A percentile compares a stretch with the other conserved stretches of the same genome.
These are phyloP conservation scores for Aurelia sp. DNA, from an alignment of 30 jellyfish, hydroid and myxozoan genomes.

Conservation along the genomic window DNA sequence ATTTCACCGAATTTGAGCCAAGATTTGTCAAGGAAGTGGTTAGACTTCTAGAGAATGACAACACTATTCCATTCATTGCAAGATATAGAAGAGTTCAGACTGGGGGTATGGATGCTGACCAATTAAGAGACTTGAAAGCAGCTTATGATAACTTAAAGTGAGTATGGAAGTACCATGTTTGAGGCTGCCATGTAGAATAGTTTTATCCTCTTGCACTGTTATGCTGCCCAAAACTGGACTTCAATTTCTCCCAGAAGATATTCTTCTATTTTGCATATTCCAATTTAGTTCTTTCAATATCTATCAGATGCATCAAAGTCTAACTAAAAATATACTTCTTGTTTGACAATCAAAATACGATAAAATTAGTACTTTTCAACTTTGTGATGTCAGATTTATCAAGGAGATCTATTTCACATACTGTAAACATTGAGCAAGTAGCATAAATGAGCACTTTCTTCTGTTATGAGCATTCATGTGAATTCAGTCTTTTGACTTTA, in stretches of 20 bases:
- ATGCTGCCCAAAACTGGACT: background rate
- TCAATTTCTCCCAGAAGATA: background rate
- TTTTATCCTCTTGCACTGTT: background rate
- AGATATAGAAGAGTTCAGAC: conserved; percentile 79
- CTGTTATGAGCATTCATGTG: background rate
- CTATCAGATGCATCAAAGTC: too few species aligned
- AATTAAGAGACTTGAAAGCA: conserved; percentile 49
- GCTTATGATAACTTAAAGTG: conserved; percentile 65
- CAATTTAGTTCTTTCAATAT: too few species aligned
- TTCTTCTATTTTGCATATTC: too few species aligned
- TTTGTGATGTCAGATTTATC: too few species aligned
- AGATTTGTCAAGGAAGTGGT: conserved; percentile 39
- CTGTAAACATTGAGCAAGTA: too few species aligned
- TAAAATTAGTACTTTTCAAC: too few species aligned
- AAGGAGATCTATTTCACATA: too few species aligned
- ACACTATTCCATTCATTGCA: conserved; percentile 85
- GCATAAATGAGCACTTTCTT: background rate
- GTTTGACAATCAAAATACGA: too few species aligned
- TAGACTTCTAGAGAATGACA: conserved; percentile 55
- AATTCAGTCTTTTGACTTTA: background rate
- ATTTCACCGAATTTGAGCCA: conserved; percentile 4
- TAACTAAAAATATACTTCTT: too few species aligned
- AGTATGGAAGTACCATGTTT: background rate
- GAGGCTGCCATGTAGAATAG: background rate
- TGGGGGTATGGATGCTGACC: conserved; percentile 87